Percentiles rank a stretch among this genome's conserved stretches.
Conservation (phyloP, 2,888 invertebrate species). For the Acleris emargana region DNA sequence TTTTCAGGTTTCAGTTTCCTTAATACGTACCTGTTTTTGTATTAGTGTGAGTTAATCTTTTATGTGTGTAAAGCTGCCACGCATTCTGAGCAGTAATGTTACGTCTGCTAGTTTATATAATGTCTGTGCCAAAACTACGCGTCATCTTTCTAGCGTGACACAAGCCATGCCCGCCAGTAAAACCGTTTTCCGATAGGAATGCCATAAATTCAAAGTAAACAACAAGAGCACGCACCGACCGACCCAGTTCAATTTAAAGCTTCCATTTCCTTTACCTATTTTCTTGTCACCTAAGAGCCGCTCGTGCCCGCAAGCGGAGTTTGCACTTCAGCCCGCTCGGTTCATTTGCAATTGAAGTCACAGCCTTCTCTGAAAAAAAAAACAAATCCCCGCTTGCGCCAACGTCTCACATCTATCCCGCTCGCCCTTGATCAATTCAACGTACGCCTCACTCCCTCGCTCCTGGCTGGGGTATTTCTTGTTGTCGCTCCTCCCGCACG, state of each 20-base stretch:
- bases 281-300: conserved; percentile 44
- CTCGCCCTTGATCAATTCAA: conserved; percentile 42
- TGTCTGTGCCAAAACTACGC: too few relatives aligned
- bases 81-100: too few relatives aligned
- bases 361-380: conserved; percentile 49
- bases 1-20: too few relatives aligned
- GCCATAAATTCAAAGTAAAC: conserved; percentile 31
- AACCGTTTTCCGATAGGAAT: conserved; percentile 17
- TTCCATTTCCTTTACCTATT: conserved; percentile 42
- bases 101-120: too few relatives aligned
- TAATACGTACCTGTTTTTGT: too few relatives aligned
- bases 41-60: too few relatives aligned
- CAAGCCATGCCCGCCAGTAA: background rate
- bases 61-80: too few relatives aligned
- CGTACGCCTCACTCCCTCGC: conserved; percentile 49
- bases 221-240: conserved; percentile 25
- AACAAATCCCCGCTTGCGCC: conserved; percentile 57
- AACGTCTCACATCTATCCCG: conserved; percentile 47
- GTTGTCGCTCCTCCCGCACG: conserved; percentile 55
- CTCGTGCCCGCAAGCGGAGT: conserved; percentile 48
- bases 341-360: conserved; percentile 60
- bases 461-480: conserved; percentile 50
- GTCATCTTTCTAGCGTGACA: background rate
- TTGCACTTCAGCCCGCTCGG: conserved; percentile 48
- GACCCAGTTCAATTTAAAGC: conserved; percentile 35